Conservation (phyloP, 2,888 invertebrate species). For the Platycheirus rosarum region DNA sequence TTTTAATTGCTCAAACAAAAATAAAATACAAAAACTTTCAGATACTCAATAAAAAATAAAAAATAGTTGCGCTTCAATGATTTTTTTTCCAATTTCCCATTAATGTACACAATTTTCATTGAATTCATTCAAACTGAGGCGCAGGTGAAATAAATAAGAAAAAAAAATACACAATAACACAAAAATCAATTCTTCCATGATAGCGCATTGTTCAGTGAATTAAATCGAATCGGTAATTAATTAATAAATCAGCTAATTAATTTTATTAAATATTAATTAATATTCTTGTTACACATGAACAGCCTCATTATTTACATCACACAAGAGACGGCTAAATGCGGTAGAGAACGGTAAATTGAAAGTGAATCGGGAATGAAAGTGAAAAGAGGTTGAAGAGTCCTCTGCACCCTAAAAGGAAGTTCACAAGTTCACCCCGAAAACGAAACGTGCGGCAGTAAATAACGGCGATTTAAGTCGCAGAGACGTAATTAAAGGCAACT, state of each 20-base stretch:
- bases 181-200: conserved; percentile 44
- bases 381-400: neutral
- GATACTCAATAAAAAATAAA: neutral
- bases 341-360: neutral
- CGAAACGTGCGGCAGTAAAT: conserved; percentile 31
- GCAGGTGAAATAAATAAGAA: neutral
- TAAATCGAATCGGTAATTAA: conserved; percentile 48
- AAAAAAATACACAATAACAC: neutral
- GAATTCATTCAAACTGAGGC: too few species aligned
- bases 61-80: too few species aligned
- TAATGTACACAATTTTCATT: too few species aligned
- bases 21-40: conserved; percentile 7
- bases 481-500: conserved; percentile 40
- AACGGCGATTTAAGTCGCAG: conserved; percentile 18
- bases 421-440: neutral
- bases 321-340: neutral
- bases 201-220: conserved; percentile 50
- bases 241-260: conserved; percentile 65
- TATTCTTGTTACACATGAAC: conserved; percentile 58
- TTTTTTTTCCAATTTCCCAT: too few species aligned
- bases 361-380: too few species aligned
- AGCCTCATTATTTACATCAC: conserved; percentile 39
- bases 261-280: conserved; percentile 67
- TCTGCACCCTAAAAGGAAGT: neutral
- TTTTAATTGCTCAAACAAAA: conserved; percentile 33